phyloP scores from a whole-genome alignment of 2,888 invertebrate species.

The Malthinus seriepunctatus region DNA sequence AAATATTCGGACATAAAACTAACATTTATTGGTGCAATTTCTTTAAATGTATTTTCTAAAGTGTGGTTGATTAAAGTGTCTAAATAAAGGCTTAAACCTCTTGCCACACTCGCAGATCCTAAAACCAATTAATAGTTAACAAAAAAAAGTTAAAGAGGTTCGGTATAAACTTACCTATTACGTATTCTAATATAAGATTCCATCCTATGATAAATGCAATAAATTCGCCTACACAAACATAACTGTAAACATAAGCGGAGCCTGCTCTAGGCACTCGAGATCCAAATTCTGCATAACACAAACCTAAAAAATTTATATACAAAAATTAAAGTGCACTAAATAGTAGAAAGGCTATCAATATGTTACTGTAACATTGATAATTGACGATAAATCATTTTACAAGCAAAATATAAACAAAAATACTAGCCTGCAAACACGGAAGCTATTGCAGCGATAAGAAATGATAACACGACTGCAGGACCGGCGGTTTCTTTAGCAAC shows the following conservation, averaged over 20 bases:
- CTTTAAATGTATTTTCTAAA: slow-evolving; percentile 65
- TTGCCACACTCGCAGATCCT: slow-evolving; percentile 82
- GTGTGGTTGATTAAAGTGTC: slow-evolving; percentile 69
- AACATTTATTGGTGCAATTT: slow-evolving; percentile 67
- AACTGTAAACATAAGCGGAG: slow-evolving; percentile 92
- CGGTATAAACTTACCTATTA: slow-evolving; percentile 66
- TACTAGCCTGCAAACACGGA: slow-evolving; percentile 83
- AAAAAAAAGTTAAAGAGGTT: not conserved
- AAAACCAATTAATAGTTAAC: slow-evolving; percentile 34
- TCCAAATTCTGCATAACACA: slow-evolving; percentile 92
- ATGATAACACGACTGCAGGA: slow-evolving; percentile 83
- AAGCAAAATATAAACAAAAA: slow-evolving; percentile 25
- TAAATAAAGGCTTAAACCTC: slow-evolving; percentile 76
- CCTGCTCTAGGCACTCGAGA: slow-evolving; percentile 87
- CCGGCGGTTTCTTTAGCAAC: slow-evolving; percentile 81
- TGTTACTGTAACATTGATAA: not conserved
- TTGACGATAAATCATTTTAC: not conserved
- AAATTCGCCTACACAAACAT: slow-evolving; percentile 90
- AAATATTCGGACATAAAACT: slow-evolving; percentile 71
- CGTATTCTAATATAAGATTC: slow-evolving; percentile 90
- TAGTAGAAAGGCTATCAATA: not conserved
- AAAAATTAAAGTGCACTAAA: too few relatives aligned
- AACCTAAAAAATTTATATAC: slow-evolving; percentile 60
- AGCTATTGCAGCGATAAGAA: slow-evolving; percentile 85
- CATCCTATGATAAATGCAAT: slow-evolving; percentile 91